Base-by-base conservation (phyloP, 1,140 invertebrate species). In the Asobara japonica region DNA sequence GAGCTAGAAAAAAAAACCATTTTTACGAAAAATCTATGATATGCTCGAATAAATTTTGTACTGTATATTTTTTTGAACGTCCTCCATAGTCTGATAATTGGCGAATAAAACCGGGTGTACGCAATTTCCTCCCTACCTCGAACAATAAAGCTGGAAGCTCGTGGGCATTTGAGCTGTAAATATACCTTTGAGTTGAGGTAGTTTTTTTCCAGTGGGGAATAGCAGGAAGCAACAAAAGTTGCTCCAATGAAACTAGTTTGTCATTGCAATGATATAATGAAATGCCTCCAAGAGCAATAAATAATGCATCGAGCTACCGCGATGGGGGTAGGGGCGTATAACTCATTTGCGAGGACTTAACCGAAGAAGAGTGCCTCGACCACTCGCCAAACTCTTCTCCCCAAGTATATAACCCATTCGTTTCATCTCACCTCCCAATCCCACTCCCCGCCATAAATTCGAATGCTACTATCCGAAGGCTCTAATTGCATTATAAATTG, bases 401-500 rank as follows among this genome's bases (percentile, higher is more conserved):
- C 10, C 51, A 56, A 56, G 51, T 56, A 56, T 56, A 56, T 56
- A 56, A 56, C 29, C 60, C 64, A 61, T 48, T 72, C 22, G 64
- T 38, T 66, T 62, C 33, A 72, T 51, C 65, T 27, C 48, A 38
- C 71, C 64, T 56, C 65, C 65, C 41, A 61, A 56, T 72, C 82
- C 80, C 80, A 77, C 79, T 79, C 18, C n/a, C 83, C 80, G 82
- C 83, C 84, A 85, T 86, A 86, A 85, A 86, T 85, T 80, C 83
- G 82, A 81, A 80, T 79, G 83, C 84, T 86, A 86, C 84, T 82
- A 86, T 86, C 81, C 80, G 76, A 56, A 80, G 81, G 80, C 83
- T 85, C 84, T 87, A 87, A 87, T 87, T 87, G 85, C 84, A 86
- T 87, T 86, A 87, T 87, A 87, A 87, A 87, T 87, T 87, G 84